Evolutionary conservation across 2,797 vertebrate species (phyloP).

Genomic region (Chelon labrosus): DNA sequence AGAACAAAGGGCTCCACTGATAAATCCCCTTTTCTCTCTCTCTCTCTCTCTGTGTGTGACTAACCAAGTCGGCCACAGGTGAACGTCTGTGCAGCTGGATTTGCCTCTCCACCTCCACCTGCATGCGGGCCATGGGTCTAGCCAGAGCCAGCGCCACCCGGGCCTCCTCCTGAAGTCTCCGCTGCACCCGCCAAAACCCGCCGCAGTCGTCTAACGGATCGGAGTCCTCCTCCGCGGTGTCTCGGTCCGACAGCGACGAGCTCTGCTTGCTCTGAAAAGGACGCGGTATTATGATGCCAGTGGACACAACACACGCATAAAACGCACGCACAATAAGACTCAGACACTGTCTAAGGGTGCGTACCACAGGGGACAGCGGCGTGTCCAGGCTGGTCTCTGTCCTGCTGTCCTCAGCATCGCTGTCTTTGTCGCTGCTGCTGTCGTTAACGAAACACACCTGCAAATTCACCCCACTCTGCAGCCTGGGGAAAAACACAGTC

Average conservation of each 20-base stretch:
- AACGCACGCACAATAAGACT: slow-evolving; percentile 6
- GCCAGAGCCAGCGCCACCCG: slow-evolving; percentile 96
- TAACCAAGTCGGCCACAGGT: slow-evolving; percentile 95
- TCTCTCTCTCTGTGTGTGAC: slow-evolving; percentile 65
- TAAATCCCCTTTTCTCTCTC: slow-evolving; percentile 7
- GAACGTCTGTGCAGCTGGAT: slow-evolving; percentile 94
- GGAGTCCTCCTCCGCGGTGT: slow-evolving; percentile 95
- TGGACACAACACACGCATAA: background rate
- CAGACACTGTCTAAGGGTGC: background rate
- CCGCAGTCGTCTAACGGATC: slow-evolving; percentile 95
- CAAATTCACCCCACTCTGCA: slow-evolving; percentile 95
- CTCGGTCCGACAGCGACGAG: slow-evolving; percentile 95
- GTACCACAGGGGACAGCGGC: slow-evolving; percentile 93
- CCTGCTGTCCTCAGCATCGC: slow-evolving; percentile 96
- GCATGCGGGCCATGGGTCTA: slow-evolving; percentile 98
- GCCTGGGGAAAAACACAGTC: slow-evolving; percentile 65
- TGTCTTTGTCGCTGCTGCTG: slow-evolving; percentile 97
- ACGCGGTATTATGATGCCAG: slow-evolving; percentile 13
- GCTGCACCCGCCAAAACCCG: slow-evolving; percentile 94
- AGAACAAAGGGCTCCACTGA: background rate
- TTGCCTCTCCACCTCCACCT: slow-evolving; percentile 97
- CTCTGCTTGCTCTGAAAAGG: slow-evolving; percentile 95
- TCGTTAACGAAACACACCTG: slow-evolving; percentile 98
- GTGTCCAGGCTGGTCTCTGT: slow-evolving; percentile 97
- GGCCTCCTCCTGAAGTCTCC: slow-evolving; percentile 95